A percentile compares a stretch with the other conserved stretches of the same genome.
Conservation (phyloP, 2,113 vertebrate genomes). For the Suricata suricatta region DNA sequence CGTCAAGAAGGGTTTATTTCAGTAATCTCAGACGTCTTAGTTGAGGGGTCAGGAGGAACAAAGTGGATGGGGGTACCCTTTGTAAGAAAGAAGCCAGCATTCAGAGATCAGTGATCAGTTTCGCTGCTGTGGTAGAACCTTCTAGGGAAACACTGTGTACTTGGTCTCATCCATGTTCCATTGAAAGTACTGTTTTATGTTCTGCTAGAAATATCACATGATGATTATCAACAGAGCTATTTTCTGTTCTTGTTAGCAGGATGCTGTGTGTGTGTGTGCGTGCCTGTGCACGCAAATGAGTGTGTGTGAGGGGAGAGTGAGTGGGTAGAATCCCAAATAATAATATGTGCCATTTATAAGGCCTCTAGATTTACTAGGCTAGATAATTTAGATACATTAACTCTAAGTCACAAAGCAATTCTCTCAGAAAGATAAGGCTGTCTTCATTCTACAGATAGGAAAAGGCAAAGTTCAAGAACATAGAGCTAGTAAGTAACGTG, state of each 20-base stretch:
- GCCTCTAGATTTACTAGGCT: not conserved
- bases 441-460: not conserved
- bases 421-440: not conserved
- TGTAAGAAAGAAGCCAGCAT: not conserved
- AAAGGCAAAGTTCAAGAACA: not conserved
- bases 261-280: not conserved
- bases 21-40: not conserved
- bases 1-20: not conserved
- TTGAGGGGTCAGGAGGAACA: not conserved
- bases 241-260: not conserved
- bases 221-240: not conserved
- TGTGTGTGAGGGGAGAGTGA: not conserved
- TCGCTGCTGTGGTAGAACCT: not conserved
- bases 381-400: not conserved
- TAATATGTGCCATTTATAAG: not conserved
- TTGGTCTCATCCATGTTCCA: not conserved
- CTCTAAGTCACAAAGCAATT: not conserved
- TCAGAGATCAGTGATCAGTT: not conserved
- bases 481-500: not conserved
- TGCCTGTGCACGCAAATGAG: too few species aligned
- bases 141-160: not conserved
- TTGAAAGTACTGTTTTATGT: not conserved
- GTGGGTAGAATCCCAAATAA: not conserved
- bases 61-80: accelerated
- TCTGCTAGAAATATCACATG: not conserved